A percentile compares a stretch with the other conserved stretches of the same genome.
Conservation (phyloP, 2,797 vertebrate species). For the Anas capensis region DNA sequence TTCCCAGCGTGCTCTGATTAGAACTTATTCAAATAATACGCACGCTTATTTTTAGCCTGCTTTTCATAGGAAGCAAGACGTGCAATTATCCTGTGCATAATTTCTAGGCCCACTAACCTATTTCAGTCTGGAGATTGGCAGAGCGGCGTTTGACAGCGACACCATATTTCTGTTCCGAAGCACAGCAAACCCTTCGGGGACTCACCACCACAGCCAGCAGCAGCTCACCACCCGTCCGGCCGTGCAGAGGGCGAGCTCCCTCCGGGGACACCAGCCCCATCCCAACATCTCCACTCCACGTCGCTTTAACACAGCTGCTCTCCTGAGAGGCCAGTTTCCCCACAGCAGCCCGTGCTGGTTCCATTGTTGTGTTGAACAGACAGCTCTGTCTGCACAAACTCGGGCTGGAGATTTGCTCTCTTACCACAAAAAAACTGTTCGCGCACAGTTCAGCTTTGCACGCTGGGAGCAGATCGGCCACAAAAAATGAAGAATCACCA, state of each 20-base stretch:
- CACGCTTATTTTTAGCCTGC: constrained; percentile 51
- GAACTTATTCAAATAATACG: constrained; percentile 41
- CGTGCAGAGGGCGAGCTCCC: rapidly evolving
- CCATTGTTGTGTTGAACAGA: background rate
- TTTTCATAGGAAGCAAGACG: constrained; percentile 38
- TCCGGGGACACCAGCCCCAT: background rate
- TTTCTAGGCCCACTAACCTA: constrained; percentile 64
- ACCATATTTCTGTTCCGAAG: background rate
- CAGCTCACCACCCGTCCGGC: background rate
- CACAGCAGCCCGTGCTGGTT: rapidly evolving
- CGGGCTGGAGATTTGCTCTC: background rate
- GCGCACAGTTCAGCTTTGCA: background rate
- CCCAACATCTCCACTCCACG: background rate
- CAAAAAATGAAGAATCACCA: background rate
- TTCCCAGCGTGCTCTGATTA: constrained; percentile 7
- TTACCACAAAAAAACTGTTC: background rate
- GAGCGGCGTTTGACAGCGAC: background rate
- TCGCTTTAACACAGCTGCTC: rapidly evolving
- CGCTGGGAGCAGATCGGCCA: background rate
- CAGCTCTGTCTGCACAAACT: background rate
- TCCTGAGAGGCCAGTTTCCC: rapidly evolving
- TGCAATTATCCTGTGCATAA: constrained; percentile 32
- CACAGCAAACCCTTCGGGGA: background rate
- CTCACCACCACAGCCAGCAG: background rate
- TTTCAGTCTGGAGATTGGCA: background rate